Percentiles rank a stretch among this genome's conserved stretches.
phyloP scores from a whole-genome alignment of 2,888 invertebrate species.

The Drosophila glabriapex region DNA sequence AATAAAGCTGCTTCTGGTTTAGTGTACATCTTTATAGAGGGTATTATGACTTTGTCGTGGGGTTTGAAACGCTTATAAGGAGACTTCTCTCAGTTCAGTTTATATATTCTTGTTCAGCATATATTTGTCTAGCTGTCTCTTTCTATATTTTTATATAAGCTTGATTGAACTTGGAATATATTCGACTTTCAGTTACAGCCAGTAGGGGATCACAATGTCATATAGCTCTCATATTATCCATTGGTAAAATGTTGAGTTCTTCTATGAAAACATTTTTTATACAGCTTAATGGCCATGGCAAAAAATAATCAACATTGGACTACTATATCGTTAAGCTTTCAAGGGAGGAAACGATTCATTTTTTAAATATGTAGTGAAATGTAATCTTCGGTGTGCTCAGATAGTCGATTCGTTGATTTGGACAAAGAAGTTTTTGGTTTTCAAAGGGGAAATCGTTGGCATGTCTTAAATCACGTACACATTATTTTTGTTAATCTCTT shows the following conservation, averaged over 20 bases:
- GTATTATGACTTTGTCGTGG: neutral
- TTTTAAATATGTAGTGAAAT: neutral
- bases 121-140: neutral
- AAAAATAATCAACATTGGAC: neutral
- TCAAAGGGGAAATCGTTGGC: neutral
- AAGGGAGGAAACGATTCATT: neutral
- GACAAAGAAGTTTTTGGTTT: neutral
- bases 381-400: neutral
- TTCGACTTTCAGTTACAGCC: neutral
- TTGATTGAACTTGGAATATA: neutral
- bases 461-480: slow-evolving; percentile 39
- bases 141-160: neutral
- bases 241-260: neutral
- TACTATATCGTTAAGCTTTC: neutral
- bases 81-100: neutral
- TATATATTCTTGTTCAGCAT: neutral
- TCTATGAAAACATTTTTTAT: neutral
- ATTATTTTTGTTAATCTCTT: slow-evolving; percentile 3
- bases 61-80: neutral
- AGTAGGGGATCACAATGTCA: neutral
- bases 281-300: neutral
- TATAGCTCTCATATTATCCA: neutral
- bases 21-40: neutral
- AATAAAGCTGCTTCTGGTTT: neutral
- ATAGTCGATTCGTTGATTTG: neutral